Base-by-base conservation (phyloP, 2,113 vertebrate species). In the Gila orcuttii region DNA sequence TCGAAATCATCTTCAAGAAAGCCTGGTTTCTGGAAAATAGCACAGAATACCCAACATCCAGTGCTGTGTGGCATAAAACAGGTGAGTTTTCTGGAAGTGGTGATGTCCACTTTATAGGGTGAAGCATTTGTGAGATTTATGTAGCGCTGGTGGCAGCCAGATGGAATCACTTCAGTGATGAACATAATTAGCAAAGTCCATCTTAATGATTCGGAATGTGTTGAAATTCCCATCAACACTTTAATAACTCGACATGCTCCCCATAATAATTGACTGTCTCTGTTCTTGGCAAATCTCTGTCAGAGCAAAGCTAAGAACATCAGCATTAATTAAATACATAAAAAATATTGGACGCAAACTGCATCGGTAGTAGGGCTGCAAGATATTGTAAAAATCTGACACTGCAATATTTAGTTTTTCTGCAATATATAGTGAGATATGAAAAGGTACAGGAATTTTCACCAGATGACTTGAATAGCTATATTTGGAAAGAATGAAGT, bases 1-100 rank as follows among this genome's bases (percentile, higher is more conserved):
- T 90, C 88, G 47, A 87, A 88, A 84, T 89, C 78, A 90, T 90
- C 90, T 90, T 60, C 0, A 28, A 85, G 88, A 76, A 82, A 74
- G 25, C 79, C 19, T 5, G 69, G 71, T 87, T 85, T 73, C 64
- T 52, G 85, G 25, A 79, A 68, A 25, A 69, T 31, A 45, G 78
- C 69, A 31, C 71, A 12, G 36, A 73, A 69, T 73, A 83, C 71
- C 50, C 85, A 60, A 45, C 64, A 15, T 25, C 71, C 23, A 47
- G 0, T 21, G 28, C 57, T 59, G 23, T 39, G 74, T 47, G 87
- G 75, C 50, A 73, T 78, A 76, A 80, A 76, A 81, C 75, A 86
- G 80, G 69, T 31, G 85, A 78, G 74, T 55, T 82, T 83, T 78
- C 76, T 79, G 10, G 57, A 76, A 81, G 82, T n/a, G 52, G 45